phyloP scores from a whole-genome alignment of 2,888 invertebrate species.

The Thecocarcelia acutangulata region DNA sequence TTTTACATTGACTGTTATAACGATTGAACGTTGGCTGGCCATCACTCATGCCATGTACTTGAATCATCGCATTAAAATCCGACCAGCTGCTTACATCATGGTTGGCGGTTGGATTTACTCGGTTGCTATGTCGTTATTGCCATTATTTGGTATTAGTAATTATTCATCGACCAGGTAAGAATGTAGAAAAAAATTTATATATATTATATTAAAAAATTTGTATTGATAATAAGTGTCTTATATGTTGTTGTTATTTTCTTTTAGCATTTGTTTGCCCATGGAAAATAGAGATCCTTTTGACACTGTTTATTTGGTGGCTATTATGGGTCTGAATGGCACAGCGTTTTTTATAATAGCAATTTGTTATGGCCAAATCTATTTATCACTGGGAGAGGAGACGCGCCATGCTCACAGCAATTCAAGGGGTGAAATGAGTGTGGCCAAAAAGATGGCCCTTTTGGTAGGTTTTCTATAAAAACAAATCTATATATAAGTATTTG shows the following conservation, averaged over 20 bases:
- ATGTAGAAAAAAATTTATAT: neutral
- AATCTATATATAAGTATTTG: too few relatives aligned
- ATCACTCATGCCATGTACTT: conserved; percentile 92
- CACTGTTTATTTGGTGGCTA: conserved; percentile 87
- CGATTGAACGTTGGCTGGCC: conserved; percentile 92
- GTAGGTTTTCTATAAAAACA: conserved; percentile 80
- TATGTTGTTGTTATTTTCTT: conserved; percentile 67
- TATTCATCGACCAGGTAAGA: conserved; percentile 90
- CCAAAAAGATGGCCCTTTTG: conserved; percentile 94
- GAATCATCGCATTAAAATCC: conserved; percentile 89
- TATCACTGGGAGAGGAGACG: conserved; percentile 88
- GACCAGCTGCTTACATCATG: conserved; percentile 89
- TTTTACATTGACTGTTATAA: conserved; percentile 92
- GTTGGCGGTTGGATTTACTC: conserved; percentile 90
- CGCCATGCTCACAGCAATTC: conserved; percentile 82
- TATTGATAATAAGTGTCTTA: neutral
- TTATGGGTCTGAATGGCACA: conserved; percentile 89
- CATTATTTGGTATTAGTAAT: conserved; percentile 91
- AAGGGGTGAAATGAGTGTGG: conserved; percentile 88
- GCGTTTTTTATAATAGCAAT: conserved; percentile 92
- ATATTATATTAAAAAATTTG: neutral
- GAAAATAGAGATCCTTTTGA: conserved; percentile 87
- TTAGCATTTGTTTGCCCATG: conserved; percentile 93
- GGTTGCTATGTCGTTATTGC: conserved; percentile 88
- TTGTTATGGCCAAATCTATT: conserved; percentile 93